Percentiles rank a stretch among this genome's conserved stretches.
Evolutionary conservation across 2,113 vertebrate genomes (phyloP).

Genomic region (Chlorodrepanis virens): DNA sequence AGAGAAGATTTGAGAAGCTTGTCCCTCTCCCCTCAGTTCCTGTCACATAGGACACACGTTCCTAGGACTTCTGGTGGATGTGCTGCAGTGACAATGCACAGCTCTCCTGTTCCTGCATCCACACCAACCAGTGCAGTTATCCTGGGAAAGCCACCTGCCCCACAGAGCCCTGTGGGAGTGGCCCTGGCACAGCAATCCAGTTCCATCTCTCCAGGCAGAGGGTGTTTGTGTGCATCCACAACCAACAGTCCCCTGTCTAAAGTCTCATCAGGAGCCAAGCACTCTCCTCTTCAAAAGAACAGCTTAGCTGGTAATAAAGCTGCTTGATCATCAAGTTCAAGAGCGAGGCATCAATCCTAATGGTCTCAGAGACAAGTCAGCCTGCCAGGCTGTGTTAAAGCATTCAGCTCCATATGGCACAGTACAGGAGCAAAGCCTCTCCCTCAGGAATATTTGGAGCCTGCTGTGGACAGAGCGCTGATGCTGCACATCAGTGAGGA

Average conservation of each 20-base stretch:
- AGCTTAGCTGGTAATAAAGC: not conserved
- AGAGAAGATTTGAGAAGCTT: not conserved
- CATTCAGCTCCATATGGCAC: not conserved
- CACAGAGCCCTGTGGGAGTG: no score
- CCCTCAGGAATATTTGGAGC: not conserved
- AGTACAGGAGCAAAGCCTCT: not conserved
- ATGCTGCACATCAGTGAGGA: not conserved
- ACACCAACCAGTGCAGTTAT: not conserved
- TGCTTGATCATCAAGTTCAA: not conserved
- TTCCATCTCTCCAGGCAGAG: not conserved
- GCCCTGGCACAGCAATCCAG: not conserved
- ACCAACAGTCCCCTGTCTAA: not conserved
- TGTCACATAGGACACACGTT: not conserved
- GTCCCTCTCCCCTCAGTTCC: not conserved
- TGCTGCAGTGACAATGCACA: not conserved
- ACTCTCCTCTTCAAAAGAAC: not conserved
- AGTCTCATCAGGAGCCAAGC: not conserved
- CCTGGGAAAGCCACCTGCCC: not conserved
- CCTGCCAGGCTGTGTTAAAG: not conserved
- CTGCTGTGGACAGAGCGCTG: not conserved
- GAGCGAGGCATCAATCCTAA: not conserved
- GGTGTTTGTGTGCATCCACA: no score
- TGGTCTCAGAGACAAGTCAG: not conserved
- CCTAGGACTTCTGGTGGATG: not conserved
- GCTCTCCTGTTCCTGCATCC: not conserved